A percentile compares a stretch with the other conserved stretches of the same genome.
These are phyloP conservation scores for Gasterosteus aculeatus DNA, from an alignment of 2,113 vertebrate species.

Conservation along the genomic window DNA sequence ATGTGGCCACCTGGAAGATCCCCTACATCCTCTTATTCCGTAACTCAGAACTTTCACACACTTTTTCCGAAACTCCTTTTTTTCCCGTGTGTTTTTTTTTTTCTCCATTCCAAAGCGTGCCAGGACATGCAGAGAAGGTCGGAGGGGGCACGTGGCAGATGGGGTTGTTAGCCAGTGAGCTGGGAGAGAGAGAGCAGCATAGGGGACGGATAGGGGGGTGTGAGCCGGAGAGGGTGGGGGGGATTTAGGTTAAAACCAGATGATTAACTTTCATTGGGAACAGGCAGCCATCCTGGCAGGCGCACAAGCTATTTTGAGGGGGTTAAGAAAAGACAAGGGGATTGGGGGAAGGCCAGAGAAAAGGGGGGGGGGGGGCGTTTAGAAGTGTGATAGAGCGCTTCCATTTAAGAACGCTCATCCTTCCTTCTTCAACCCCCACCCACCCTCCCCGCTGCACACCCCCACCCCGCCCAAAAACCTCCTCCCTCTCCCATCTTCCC, in stretches of 20 bases:
- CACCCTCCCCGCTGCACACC: background rate
- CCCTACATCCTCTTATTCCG: background rate
- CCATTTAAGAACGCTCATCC: conserved; percentile 36
- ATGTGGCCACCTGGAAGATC: background rate
- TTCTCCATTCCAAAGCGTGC: conserved; percentile 21
- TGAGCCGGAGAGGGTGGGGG: conserved; percentile 17
- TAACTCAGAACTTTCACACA: background rate
- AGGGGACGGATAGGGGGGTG: background rate
- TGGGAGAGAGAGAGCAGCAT: conserved; percentile 1
- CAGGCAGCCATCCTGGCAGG: conserved; percentile 30
- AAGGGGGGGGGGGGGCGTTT: conserved; percentile 25
- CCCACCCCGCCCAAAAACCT: background rate
- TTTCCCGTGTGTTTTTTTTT: background rate
- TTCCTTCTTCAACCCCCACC: conserved; percentile 23
- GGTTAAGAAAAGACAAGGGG: conserved; percentile 31
- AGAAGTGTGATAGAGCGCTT: conserved; percentile 53
- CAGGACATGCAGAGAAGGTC: conserved; percentile 6
- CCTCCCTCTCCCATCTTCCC: background rate
- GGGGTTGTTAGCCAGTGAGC: conserved; percentile 50
- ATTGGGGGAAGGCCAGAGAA: conserved; percentile 5
- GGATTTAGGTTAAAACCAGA: conserved; percentile 77
- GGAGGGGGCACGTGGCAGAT: conserved; percentile 72
- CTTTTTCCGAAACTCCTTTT: background rate
- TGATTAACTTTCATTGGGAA: conserved; percentile 80
- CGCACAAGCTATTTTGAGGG: conserved; percentile 33